Percentiles rank a stretch among this genome's conserved stretches.
phyloP scores from a whole-genome alignment of 2,888 invertebrate species.

The Epistrophella euchroma region DNA sequence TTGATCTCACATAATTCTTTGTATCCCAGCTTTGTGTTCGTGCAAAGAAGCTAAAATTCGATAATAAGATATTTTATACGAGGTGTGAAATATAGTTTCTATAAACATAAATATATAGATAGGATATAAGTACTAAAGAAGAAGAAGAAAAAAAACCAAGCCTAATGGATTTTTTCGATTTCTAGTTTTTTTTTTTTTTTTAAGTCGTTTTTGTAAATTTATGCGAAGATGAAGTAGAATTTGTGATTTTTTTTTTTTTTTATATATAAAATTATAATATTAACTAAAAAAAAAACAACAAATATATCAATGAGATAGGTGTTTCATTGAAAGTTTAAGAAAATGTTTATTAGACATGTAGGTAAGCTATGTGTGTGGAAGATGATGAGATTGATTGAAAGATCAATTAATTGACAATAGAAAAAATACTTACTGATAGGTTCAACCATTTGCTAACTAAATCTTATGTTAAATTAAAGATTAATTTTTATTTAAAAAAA shows the following conservation, averaged over 20 bases:
- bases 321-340: slow-evolving; percentile 58
- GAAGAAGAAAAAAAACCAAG: slow-evolving; percentile 4
- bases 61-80: slow-evolving; percentile 70
- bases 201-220: slow-evolving; percentile 27
- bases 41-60: slow-evolving; percentile 53
- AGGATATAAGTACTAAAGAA: not conserved
- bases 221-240: slow-evolving; percentile 37
- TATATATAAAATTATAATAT: slow-evolving; percentile 60
- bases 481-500: not conserved
- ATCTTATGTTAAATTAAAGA: not conserved
- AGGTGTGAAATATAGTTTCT: slow-evolving; percentile 72
- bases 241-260: slow-evolving; percentile 13
- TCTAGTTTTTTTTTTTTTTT: slow-evolving; percentile 12
- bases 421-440: not conserved
- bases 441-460: not conserved
- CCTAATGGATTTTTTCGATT: slow-evolving; percentile 54
- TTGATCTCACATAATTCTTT: slow-evolving; percentile 43
- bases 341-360: slow-evolving; percentile 51
- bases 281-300: slow-evolving; percentile 38
- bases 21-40: slow-evolving; percentile 14
- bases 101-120: slow-evolving; percentile 44
- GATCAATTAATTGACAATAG: slow-evolving; percentile 42
- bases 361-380: too few species aligned
- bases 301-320: slow-evolving; percentile 66
- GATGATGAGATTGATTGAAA: slow-evolving; percentile 53